These are phyloP conservation scores for Exocentrus adspersus DNA, from an alignment of 2,888 invertebrate genomes.

Conservation along the genomic window DNA sequence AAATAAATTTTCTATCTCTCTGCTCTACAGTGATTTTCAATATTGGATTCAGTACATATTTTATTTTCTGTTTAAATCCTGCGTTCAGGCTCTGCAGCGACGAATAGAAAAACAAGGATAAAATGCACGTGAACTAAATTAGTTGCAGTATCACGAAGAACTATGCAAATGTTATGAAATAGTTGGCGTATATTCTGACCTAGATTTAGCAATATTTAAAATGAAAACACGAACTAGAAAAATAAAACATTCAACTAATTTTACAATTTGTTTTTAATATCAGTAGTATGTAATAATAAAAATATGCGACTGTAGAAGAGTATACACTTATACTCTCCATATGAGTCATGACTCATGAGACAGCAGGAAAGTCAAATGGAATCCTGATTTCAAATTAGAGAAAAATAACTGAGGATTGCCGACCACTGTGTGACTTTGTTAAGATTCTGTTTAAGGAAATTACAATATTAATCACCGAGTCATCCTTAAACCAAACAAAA, in stretches of 20 bases:
- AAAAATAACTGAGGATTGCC: too few relatives aligned
- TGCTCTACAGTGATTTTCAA: too few relatives aligned
- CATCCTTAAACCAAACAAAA: not conserved
- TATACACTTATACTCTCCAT: not conserved
- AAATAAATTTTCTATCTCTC: too few relatives aligned
- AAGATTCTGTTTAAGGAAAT: too few relatives aligned
- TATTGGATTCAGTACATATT: too few relatives aligned
- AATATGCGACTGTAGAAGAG: not conserved
- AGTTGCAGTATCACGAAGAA: not conserved
- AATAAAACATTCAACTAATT: slow-evolving; percentile 3
- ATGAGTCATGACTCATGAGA: not conserved
- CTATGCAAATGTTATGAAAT: slow-evolving; percentile 10
- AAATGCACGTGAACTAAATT: not conserved
- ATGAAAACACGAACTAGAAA: slow-evolving; percentile 3
- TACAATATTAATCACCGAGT: too few relatives aligned
- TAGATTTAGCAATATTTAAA: slow-evolving; percentile 11
- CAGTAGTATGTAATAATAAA: slow-evolving; percentile 3
- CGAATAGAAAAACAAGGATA: not conserved
- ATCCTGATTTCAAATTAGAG: too few relatives aligned
- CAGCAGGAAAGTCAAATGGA: not conserved
- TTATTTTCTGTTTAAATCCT: too few relatives aligned
- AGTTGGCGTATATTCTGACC: slow-evolving; percentile 6
- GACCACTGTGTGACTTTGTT: too few relatives aligned
- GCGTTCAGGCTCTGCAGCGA: not conserved
- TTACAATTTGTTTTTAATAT: not conserved